phyloP scores from a whole-genome alignment of 1,140 invertebrate genomes.

The Rhyzopertha dominica region DNA sequence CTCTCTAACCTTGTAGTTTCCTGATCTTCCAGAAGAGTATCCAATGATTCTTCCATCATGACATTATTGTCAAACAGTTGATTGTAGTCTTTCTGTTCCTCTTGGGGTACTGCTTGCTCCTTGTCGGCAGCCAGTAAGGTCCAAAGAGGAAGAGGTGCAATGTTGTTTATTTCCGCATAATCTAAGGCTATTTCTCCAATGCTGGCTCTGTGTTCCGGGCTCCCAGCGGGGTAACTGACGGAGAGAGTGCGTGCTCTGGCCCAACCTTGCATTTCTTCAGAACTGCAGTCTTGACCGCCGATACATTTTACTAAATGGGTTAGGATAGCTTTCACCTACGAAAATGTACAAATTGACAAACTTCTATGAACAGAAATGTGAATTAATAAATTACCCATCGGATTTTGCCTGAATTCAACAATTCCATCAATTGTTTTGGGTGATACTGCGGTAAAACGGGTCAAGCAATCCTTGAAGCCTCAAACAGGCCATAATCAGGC shows the following conservation, averaged over 20 bases:
- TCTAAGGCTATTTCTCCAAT: conserved; percentile 69
- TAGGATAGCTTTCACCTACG: conserved; percentile 97
- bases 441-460: conserved; percentile 99
- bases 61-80: conserved; percentile 78
- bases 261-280: conserved; percentile 59
- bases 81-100: conserved; percentile 66
- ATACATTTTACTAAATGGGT: conserved; percentile 89
- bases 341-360: too few species aligned
- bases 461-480: conserved; percentile 92
- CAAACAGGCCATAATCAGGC: conserved; percentile 93
- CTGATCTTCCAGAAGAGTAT: conserved; percentile 68
- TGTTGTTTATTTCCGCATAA: conserved; percentile 93
- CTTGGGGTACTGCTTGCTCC: conserved; percentile 55
- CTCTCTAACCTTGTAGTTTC: conserved; percentile 53
- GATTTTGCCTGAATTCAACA: conserved; percentile 98
- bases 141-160: conserved; percentile 94
- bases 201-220: conserved; percentile 43
- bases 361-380: too few species aligned
- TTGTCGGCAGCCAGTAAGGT: conserved; percentile 91
- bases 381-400: too few species aligned
- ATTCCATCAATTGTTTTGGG: conserved; percentile 96
- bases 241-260: conserved; percentile 82
- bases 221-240: conserved; percentile 72
- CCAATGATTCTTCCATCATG: conserved; percentile 72
- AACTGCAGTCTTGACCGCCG: conserved; percentile 54